These are phyloP conservation scores for Epistrophella euchroma DNA, from an alignment of 2,888 invertebrate species.

Conservation along the genomic window DNA sequence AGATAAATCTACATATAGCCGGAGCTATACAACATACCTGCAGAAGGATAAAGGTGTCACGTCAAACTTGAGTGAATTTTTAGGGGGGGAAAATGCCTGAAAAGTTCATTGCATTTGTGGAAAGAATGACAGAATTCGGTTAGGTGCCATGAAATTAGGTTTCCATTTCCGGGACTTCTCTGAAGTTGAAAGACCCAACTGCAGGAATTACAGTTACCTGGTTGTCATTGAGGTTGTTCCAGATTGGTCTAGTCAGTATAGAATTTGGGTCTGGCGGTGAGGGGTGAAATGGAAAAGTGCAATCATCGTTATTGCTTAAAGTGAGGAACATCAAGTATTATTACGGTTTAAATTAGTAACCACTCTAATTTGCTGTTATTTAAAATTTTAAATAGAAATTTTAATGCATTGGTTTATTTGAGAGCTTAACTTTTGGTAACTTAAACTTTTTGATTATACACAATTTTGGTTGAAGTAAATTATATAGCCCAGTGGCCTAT, in stretches of 20 bases:
- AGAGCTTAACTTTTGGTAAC: not conserved
- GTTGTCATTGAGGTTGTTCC: conserved; percentile 29
- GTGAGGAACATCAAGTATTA: not conserved
- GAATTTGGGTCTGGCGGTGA: not conserved
- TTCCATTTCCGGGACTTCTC: conserved; percentile 42
- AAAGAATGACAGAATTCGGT: conserved; percentile 44
- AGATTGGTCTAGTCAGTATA: conserved; percentile 1
- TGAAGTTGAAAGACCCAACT: conserved; percentile 33
- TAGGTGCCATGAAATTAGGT: conserved; percentile 60
- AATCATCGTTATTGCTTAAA: conserved; percentile 13
- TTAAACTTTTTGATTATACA: not conserved
- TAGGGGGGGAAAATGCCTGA: conserved; percentile 45
- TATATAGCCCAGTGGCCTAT: no score
- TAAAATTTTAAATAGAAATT: not conserved
- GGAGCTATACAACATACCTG: not conserved
- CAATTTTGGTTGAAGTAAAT: no score
- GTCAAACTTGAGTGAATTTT: conserved; percentile 64
- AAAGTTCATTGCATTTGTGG: conserved; percentile 59
- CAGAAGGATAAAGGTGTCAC: conserved; percentile 52
- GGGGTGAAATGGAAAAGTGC: not conserved
- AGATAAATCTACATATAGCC: not conserved
- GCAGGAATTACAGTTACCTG: conserved; percentile 31
- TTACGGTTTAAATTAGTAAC: not conserved
- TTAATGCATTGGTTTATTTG: not conserved
- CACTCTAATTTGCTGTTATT: not conserved